A percentile compares a stretch with the other conserved stretches of the same genome.
Conservation (phyloP, 2,113 vertebrate species). For the Cettia cetti region DNA sequence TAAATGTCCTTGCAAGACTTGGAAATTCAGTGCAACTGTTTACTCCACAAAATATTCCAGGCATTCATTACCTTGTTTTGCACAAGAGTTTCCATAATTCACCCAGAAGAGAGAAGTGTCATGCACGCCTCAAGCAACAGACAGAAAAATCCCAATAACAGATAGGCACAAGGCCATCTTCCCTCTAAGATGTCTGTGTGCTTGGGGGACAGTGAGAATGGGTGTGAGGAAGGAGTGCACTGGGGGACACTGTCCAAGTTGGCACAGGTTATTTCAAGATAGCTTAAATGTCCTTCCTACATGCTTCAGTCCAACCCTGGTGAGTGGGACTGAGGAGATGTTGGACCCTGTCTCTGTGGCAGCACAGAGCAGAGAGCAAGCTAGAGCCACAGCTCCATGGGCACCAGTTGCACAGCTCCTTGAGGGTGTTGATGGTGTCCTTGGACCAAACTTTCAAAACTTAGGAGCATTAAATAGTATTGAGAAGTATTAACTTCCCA, state of each 20-base stretch:
- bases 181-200: background rate
- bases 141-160: background rate
- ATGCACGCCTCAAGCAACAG: background rate
- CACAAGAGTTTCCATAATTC: background rate
- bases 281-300: background rate
- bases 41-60: background rate
- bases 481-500: background rate
- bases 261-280: background rate
- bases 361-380: background rate
- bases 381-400: background rate
- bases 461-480: background rate
- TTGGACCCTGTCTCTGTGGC: background rate
- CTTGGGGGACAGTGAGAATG: background rate
- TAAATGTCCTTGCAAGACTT: background rate
- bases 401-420: no score
- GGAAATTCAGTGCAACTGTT: background rate
- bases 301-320: background rate
- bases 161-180: rapidly evolving
- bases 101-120: background rate
- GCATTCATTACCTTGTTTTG: background rate
- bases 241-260: background rate
- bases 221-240: background rate
- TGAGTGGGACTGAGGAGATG: rapidly evolving
- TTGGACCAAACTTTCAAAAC: background rate
- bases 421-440: rapidly evolving